Percentiles rank a stretch among this genome's conserved stretches.
phyloP scores from a whole-genome alignment of 1,140 invertebrate species.

The Pectinophora gossypiella region DNA sequence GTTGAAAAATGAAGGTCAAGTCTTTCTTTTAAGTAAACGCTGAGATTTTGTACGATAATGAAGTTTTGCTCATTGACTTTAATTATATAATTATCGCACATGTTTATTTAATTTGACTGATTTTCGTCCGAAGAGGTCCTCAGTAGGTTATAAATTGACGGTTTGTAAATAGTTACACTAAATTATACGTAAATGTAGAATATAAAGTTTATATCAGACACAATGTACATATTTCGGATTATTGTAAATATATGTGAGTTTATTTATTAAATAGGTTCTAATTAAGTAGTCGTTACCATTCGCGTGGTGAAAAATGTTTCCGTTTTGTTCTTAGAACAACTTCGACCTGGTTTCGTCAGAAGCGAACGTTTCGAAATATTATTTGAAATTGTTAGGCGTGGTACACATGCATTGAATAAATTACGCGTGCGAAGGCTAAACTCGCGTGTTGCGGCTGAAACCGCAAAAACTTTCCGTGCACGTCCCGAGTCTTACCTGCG shows the following conservation, averaged over 20 bases:
- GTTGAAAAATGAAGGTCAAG: too few species aligned
- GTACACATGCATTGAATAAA: conserved; percentile 4
- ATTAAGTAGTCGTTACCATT: conserved; percentile 39
- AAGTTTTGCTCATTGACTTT: too few species aligned
- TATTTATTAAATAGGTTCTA: conserved; percentile 10
- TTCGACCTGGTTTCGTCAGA: not conserved
- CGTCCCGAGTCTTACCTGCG: conserved; percentile 1
- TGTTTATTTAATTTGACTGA: too few species aligned
- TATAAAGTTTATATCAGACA: conserved; percentile 43
- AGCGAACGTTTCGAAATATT: not conserved
- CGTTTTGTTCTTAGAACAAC: conserved; percentile 57
- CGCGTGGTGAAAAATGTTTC: conserved; percentile 43
- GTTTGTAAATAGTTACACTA: conserved; percentile 34
- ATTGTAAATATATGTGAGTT: conserved; percentile 54
- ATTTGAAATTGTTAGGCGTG: not conserved
- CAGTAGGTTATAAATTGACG: conserved; percentile 34
- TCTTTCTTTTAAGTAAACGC: too few species aligned
- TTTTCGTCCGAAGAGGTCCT: too few species aligned
- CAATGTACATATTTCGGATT: conserved; percentile 58
- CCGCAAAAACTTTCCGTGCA: conserved; percentile 2
- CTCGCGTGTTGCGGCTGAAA: not conserved
- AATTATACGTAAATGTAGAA: conserved; percentile 48
- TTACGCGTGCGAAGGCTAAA: not conserved
- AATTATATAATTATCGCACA: too few species aligned
- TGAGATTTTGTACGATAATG: too few species aligned